phyloP scores from a whole-genome alignment of 35 echinoderm and acorn worm genomes.

The Holothuria glaberrima region DNA sequence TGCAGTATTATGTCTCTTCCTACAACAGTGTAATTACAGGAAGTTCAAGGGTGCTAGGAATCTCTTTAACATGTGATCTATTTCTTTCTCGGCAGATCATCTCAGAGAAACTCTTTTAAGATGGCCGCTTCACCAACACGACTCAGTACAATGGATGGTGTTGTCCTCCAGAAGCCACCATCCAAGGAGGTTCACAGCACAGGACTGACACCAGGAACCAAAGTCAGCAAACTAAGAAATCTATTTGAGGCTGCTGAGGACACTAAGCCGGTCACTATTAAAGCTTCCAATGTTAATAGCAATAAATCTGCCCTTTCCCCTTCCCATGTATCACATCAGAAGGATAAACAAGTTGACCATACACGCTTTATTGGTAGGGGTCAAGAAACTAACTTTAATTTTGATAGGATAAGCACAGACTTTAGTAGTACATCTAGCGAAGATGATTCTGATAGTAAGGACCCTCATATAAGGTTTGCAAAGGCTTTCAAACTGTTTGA shows the following conservation, averaged over 20 bases:
- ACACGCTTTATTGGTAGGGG: neutral
- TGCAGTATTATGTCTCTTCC: too few relatives aligned
- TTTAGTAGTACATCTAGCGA: conserved; percentile 46
- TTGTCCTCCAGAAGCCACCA: conserved; percentile 29
- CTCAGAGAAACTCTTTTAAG: conserved; percentile 27
- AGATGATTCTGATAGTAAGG: conserved; percentile 46
- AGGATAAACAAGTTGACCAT: neutral
- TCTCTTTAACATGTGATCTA: neutral
- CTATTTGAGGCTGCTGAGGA: conserved; percentile 41
- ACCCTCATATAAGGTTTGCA: conserved; percentile 33
- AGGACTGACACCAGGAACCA: conserved; percentile 4
- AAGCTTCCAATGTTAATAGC: conserved; percentile 48
- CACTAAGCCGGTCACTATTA: conserved; percentile 15
- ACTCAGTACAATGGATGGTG: conserved; percentile 1
- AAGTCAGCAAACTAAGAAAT: conserved; percentile 43
- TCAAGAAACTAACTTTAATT: conserved; percentile 46
- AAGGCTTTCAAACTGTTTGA: conserved; percentile 55
- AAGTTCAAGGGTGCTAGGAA: too few relatives aligned
- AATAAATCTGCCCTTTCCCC: conserved; percentile 27
- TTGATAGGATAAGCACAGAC: conserved; percentile 57
- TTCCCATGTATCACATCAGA: neutral
- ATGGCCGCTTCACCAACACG: conserved; percentile 40
- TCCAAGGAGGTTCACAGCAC: conserved; percentile 14
- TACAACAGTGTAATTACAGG: too few relatives aligned
- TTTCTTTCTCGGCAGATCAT: conserved; percentile 11